Evolutionary conservation across 2,797 vertebrate genomes (phyloP).

Genomic region (Pipistrellus kuhlii): DNA sequence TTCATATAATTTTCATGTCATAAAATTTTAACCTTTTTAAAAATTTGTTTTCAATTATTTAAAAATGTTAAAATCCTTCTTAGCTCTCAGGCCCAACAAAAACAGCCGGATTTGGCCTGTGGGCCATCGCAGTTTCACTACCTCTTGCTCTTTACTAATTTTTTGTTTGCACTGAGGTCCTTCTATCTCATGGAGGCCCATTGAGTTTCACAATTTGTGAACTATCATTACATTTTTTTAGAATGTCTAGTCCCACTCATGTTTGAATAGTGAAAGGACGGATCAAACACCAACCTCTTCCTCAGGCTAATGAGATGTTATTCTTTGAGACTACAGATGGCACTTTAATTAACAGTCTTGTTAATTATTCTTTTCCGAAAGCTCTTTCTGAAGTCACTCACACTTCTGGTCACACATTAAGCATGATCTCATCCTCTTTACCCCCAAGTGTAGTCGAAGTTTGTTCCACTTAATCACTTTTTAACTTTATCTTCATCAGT

Average conservation of each 20-base stretch:
- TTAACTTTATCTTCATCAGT: not conserved
- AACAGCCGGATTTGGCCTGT: not conserved
- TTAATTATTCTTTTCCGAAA: not conserved
- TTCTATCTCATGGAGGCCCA: not conserved
- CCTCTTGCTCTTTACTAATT: not conserved
- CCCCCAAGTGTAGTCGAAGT: not conserved
- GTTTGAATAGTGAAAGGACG: constrained; percentile 23
- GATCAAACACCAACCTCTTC: not conserved
- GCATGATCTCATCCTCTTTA: not conserved
- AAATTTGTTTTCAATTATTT: not conserved
- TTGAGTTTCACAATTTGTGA: not conserved
- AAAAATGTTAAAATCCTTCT: not conserved
- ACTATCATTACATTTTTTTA: not conserved
- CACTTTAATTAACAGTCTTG: not conserved
- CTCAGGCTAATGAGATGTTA: not conserved
- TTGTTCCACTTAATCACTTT: not conserved
- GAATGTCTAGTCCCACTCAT: not conserved
- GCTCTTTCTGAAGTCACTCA: constrained; percentile 33
- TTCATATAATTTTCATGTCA: not conserved
- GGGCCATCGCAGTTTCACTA: not conserved
- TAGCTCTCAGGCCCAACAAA: not conserved
- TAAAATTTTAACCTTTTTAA: not conserved
- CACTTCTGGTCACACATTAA: not conserved
- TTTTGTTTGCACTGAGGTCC: not conserved
- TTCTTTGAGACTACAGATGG: not conserved